Base-by-base conservation (phyloP, 2,797 vertebrate genomes). In the Gymnothorax reevesii region DNA sequence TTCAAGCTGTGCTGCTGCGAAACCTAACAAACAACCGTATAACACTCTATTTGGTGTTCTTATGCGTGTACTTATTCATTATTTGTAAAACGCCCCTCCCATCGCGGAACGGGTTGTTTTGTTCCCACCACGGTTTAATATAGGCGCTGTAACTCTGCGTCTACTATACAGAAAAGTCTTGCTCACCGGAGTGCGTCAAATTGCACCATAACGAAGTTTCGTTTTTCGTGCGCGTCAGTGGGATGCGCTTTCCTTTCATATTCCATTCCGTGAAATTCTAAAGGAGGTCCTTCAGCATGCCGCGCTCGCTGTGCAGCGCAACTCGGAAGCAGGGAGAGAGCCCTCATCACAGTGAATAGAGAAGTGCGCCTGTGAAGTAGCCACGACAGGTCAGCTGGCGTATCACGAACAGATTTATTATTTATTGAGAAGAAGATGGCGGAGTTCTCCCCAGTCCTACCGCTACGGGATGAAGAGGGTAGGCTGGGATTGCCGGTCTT, bases 401-500 rank as follows among this genome's bases (percentile, higher is more conserved):
- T 87, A 88, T 25, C 75, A 33, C 71, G 82, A 85, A 55, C 83
- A 2, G 52, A 5, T 73, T 88, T 85, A 88, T 88, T 88, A 86
- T 90, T 90, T 86, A 91, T 89, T 90, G 88, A 86, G 86, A 88
- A 92, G 94, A 97, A 96, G 92, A 98, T 98, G 97, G 97, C 97
- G 93, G 97, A 97, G 93, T 95, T 96, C 88, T 96, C 96, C 86
- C 96, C 96, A 57, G 95, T 95, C 86, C 92, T 96, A 90, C 91
- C 94, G 89, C 92, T 95, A 89, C 94, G 93, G 93, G 95, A 96
- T 94, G 95, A 93, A 93, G 94, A 93, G 87, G 95, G 92, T 91
- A 95, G 93, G 4, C 90, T 94, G 8, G 93, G 91, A 12, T 95
- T 95, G 86, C 94, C 95, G 83, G 93, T 96, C 90, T 97, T 96